Base-by-base conservation (phyloP, 2,113 vertebrate species). In the Ctenomys sociabilis region DNA sequence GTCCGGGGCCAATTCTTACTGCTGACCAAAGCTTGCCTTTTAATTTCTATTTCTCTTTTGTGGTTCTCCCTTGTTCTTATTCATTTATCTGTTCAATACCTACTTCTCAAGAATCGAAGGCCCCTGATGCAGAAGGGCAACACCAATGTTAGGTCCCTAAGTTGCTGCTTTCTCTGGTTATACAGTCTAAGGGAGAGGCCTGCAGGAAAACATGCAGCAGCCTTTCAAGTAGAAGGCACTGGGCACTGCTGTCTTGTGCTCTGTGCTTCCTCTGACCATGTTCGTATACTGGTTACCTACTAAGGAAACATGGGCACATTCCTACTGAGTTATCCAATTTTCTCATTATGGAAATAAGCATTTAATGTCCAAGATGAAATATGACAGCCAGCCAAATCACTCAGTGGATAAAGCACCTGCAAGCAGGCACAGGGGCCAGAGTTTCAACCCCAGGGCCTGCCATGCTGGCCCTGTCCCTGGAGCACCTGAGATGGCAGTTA, bases 141-240 rank as follows among this genome's bases (percentile, higher is more conserved):
- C 13, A 49, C 21, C 0, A 0, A 7, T 63, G 37, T 78, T 16
- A 45, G 45, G n/a, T 45, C 22, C 64, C 13, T 26, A 10, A 32
- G 49, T 45, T 22, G 26, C 40, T 63, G 57, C 85, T 59, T 90
- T 85, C 45, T n/a, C 64, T 70, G 49, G 11, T 21, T 90, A 19
- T 52, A 22, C 1, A 10, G 40, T 19, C 14, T 78, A 12, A 81
- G 35, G 2, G 17, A 68, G 85, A 43, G 40, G 75, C n/a, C 37
- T 9, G 5, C 3, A 35, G 85, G 45, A 73, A 54, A 61, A 75
- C 13, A 45, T 24, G 22, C 28, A 5, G 9, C 35, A 66, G 30
- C 9, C 35, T 9, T 90, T 80, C 26, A 9, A 16, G 2, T 7
- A 14, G 21, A 68, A 28, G 0, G 35, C 30, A 26, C 14, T 35